Evolutionary conservation across 2,113 vertebrate genomes (phyloP).

Genomic region (Hippopotamus amphibius): DNA sequence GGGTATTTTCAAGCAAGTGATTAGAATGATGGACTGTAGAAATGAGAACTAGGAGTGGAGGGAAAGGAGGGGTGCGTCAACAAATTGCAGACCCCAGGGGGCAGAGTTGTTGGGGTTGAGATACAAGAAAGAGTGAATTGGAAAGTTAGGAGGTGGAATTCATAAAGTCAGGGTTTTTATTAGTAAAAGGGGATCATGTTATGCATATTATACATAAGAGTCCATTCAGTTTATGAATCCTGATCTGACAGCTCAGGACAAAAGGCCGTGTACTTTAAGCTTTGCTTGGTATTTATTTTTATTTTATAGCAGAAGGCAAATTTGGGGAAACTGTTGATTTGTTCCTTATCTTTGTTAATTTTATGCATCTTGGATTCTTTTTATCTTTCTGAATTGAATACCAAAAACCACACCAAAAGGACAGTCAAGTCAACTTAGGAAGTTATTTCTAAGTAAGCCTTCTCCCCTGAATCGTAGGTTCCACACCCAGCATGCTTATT

Average conservation of each 20-base stretch:
- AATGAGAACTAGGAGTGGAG: neutral
- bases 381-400: slow-evolving; percentile 12
- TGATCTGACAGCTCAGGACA: neutral
- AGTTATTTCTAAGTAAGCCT: neutral
- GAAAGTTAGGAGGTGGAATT: neutral
- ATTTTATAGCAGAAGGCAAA: neutral
- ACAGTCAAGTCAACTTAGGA: neutral
- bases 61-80: neutral
- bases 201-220: fast-evolving
- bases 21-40: neutral
- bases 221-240: neutral
- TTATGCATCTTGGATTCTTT: neutral
- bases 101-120: neutral
- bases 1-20: neutral
- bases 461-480: neutral
- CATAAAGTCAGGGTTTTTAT: neutral
- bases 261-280: neutral
- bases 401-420: neutral
- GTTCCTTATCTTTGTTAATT: slow-evolving; percentile 17
- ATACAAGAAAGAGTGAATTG: neutral
- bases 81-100: neutral
- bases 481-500: neutral
- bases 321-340: neutral
- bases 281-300: neutral
- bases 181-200: neutral